Base-by-base conservation (phyloP, 23 tunicate species). In the Oikopleura dioica region DNA sequence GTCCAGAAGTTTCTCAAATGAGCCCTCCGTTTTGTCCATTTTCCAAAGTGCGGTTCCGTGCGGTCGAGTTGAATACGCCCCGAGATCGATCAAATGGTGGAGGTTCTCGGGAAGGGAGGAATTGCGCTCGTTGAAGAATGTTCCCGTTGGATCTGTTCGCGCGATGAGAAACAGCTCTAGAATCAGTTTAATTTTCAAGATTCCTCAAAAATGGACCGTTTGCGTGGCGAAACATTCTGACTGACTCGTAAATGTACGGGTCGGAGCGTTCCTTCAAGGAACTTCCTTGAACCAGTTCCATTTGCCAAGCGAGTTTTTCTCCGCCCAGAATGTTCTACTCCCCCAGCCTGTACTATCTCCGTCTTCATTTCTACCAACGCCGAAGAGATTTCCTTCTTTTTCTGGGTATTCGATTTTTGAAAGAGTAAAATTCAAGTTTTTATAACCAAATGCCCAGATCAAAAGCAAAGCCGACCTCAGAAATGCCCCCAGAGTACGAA, bases 331-430 rank as follows among this genome's bases (percentile, higher is more conserved):
- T 2, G 26, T 63, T 24, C 72, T 24, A 2, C 30, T 12, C 16
- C 72, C 72, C 72, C 72, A 63, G 16, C 72, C 72, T 16, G 32
- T 63, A 12, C 26, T 31, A 63, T 63, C 72, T 24, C 72, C 72
- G 26, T 63, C 72, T 28, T 63, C 72, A 63, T 63, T 63, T 5
- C 72, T 23, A 23, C 72, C 72, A 31, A 63, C 33, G 2, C 72
- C 72, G 30, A 23, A 63, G 30, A 63, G 33, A 28, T 63, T 63
- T 28, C 72, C 72, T 24, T 63, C 72, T 63, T 28, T 63, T 23
- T 21, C 26, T 16, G 33, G 4, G 26, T 63, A 12, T 44, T 44
- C 9, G 16, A 44, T 44, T 44, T 44, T 44, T 44, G 55, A 16
- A 9, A 44, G 16, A 44, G 9, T 44, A 9, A 9, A 9, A 16